phyloP scores from a whole-genome alignment of 2,113 vertebrate species.

The Lepus americanus region DNA sequence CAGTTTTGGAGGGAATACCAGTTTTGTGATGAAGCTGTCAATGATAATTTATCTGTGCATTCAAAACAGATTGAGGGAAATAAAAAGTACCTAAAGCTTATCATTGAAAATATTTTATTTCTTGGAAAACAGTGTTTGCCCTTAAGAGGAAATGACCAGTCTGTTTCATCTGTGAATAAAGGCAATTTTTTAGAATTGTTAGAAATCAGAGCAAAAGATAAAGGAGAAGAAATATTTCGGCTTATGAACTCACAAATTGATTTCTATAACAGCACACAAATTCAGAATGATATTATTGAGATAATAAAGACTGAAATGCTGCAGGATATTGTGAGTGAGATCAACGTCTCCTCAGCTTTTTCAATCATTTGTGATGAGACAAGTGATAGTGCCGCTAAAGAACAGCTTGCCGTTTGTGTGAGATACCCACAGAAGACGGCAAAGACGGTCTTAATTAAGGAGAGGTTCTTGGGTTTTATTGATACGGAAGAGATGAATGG shows the following conservation, averaged over 20 bases:
- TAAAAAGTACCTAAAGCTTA: constrained; percentile 77
- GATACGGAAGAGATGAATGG: constrained; percentile 65
- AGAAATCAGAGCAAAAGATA: constrained; percentile 82
- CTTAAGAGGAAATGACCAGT: constrained; percentile 67
- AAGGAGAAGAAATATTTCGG: constrained; percentile 76
- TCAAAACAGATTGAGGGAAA: constrained; percentile 72
- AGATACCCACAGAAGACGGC: constrained; percentile 77
- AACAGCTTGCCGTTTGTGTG: constrained; percentile 72
- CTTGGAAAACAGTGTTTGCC: constrained; percentile 80
- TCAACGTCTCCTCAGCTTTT: constrained; percentile 77
- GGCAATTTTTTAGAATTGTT: constrained; percentile 83
- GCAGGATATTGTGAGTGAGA: constrained; percentile 78
- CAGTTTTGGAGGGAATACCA: constrained; percentile 80
- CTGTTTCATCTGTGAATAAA: constrained; percentile 79
- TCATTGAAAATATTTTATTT: constrained; percentile 83
- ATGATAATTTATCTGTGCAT: constrained; percentile 57
- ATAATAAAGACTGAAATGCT: constrained; percentile 80
- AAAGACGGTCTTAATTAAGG: constrained; percentile 76
- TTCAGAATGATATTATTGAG: constrained; percentile 79
- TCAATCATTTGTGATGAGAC: constrained; percentile 80
- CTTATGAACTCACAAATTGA: constrained; percentile 77
- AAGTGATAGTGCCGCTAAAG: constrained; percentile 5
- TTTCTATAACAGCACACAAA: constrained; percentile 77
- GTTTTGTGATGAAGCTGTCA: constrained; percentile 57
- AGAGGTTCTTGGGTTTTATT: constrained; percentile 80